phyloP scores from a whole-genome alignment of 1,140 invertebrate genomes.

The Pogonomyrmex barbatus region DNA sequence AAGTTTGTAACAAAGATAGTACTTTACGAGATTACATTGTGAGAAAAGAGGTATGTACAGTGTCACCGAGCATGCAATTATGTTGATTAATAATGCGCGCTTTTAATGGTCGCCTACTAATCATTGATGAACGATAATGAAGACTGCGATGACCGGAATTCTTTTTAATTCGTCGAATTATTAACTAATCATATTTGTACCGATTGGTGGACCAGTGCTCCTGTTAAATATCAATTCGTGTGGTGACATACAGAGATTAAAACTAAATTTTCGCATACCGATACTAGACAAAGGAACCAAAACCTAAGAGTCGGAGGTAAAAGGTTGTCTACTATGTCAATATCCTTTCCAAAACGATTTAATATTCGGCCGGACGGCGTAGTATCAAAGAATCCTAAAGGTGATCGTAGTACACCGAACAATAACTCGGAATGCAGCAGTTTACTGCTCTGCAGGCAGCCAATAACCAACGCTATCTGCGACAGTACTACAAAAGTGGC shows the following conservation, averaged over 20 bases:
- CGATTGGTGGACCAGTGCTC: conserved; percentile 75
- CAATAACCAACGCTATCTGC: conserved; percentile 81
- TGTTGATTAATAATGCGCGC: neutral
- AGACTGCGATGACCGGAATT: neutral
- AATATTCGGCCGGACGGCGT: conserved; percentile 88
- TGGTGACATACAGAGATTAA: conserved; percentile 59
- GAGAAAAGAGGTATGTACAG: neutral
- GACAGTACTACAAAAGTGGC: conserved; percentile 82
- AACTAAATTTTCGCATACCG: conserved; percentile 87
- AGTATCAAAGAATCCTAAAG: conserved; percentile 88
- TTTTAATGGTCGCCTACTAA: conserved; percentile 6
- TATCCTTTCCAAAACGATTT: conserved; percentile 88
- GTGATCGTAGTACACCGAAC: conserved; percentile 85
- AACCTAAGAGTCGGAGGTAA: conserved; percentile 85
- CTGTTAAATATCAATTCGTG: conserved; percentile 40
- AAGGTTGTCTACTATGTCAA: conserved; percentile 85
- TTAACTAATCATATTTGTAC: conserved; percentile 68
- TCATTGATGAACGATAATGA: conserved; percentile 33
- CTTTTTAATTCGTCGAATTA: neutral
- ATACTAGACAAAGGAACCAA: conserved; percentile 87
- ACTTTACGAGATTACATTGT: neutral
- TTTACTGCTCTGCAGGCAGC: conserved; percentile 82
- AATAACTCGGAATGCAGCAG: conserved; percentile 82
- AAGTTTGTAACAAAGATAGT: neutral
- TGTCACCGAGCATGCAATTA: conserved; percentile 13